Evolutionary conservation across 2,113 vertebrate genomes (phyloP).

Genomic region (Chaenogobius annularis): DNA sequence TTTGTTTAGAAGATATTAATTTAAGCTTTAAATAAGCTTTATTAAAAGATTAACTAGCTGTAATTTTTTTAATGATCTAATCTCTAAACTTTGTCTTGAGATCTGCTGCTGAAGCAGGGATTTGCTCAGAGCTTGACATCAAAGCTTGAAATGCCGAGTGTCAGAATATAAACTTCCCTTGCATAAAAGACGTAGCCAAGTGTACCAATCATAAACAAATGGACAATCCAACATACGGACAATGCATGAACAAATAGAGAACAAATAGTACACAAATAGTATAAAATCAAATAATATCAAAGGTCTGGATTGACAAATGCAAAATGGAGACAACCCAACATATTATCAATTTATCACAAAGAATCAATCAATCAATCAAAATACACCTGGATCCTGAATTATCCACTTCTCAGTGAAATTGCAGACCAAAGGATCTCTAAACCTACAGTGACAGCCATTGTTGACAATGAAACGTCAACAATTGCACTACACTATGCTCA

Average conservation of each 20-base stretch:
- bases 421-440: constrained; percentile 28
- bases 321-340: background rate
- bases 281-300: background rate
- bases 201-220: constrained; percentile 14
- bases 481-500: constrained; percentile 6
- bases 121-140: constrained; percentile 11
- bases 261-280: background rate
- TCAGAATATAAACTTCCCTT: background rate
- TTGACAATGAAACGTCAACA: constrained; percentile 32
- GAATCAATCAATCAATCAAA: no score
- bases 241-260: background rate
- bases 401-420: constrained; percentile 64
- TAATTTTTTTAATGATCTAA: background rate
- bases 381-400: constrained; percentile 50
- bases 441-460: constrained; percentile 20
- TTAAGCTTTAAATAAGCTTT: background rate
- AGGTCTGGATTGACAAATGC: background rate
- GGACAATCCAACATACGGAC: constrained; percentile 16
- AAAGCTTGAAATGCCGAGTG: constrained; percentile 33
- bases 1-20: background rate
- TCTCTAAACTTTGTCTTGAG: background rate
- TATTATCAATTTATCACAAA: constrained; percentile 5
- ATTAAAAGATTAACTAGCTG: background rate
- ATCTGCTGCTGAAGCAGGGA: constrained; percentile 16
- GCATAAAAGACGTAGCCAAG: constrained; percentile 18